phyloP scores from a whole-genome alignment of 2,113 vertebrate genomes.

The Cepphus grylle region DNA sequence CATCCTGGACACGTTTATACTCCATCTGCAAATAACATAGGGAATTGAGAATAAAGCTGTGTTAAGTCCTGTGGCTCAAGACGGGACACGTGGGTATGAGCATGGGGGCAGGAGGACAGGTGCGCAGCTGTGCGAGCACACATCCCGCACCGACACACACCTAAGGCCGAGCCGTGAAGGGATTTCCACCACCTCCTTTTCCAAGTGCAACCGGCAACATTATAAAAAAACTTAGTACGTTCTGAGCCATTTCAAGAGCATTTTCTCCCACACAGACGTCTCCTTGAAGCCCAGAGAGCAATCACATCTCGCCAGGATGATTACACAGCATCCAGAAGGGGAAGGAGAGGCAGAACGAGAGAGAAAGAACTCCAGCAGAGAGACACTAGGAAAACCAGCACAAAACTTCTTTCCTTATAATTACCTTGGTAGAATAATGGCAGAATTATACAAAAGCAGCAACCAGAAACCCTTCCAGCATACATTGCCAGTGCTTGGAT shows the following conservation, averaged over 20 bases:
- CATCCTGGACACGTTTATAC: conserved; percentile 22
- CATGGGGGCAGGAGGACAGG: not conserved
- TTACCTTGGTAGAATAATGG: not conserved
- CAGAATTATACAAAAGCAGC: not conserved
- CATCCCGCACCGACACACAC: not conserved
- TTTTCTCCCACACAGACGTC: not conserved
- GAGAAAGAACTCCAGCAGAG: not conserved
- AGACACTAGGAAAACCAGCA: not conserved
- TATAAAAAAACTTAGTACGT: not conserved
- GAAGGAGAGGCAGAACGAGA: not conserved
- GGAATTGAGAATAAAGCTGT: not conserved
- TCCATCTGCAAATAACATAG: not conserved
- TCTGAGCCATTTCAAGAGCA: not conserved
- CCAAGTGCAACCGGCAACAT: not conserved
- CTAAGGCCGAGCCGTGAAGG: not conserved
- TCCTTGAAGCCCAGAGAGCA: not conserved
- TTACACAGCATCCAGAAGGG: not conserved
- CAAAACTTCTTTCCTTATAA: not conserved
- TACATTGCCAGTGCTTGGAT: not conserved
- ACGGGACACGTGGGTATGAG: not conserved
- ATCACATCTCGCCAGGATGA: not conserved
- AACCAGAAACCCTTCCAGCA: not conserved
- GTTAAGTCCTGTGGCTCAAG: not conserved
- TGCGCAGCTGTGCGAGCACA: accelerated
- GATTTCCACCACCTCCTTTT: not conserved